Conservation (phyloP, 2,113 vertebrate species). For the Gnathonemus longibarbis region DNA sequence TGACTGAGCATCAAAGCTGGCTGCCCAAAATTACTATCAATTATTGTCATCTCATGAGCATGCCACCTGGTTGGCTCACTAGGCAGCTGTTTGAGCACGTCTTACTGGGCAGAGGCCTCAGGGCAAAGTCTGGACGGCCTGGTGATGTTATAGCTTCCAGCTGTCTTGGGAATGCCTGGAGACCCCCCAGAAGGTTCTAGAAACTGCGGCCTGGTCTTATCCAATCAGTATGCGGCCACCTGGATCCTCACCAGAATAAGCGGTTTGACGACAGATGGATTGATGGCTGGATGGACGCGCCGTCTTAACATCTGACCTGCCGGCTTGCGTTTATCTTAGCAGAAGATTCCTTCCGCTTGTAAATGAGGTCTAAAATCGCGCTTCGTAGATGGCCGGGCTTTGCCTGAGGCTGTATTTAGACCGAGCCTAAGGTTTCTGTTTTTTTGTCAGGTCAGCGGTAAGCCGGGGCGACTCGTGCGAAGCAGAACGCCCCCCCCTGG, state of each 20-base stretch:
- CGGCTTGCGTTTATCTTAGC: background rate
- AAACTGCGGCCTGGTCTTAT: background rate
- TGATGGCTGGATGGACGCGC: background rate
- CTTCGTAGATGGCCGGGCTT: background rate
- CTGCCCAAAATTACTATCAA: background rate
- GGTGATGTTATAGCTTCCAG: background rate
- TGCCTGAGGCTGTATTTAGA: background rate
- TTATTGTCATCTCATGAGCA: background rate
- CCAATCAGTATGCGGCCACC: background rate
- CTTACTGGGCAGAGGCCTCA: background rate
- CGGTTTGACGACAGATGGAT: background rate
- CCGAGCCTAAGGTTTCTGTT: background rate
- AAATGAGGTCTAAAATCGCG: background rate
- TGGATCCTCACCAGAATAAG: background rate
- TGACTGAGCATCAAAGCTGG: background rate
- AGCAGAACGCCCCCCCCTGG: background rate
- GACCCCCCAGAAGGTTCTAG: background rate
- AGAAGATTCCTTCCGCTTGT: background rate
- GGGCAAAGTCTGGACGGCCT: background rate
- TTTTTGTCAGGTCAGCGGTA: background rate
- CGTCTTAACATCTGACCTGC: background rate
- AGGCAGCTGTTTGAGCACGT: background rate
- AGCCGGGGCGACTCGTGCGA: background rate
- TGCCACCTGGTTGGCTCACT: background rate
- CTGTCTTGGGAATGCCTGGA: background rate